A percentile compares a stretch with the other conserved stretches of the same genome.
Evolutionary conservation across 2,888 invertebrate species (phyloP).

Genomic region (Boloria euphrosyne): DNA sequence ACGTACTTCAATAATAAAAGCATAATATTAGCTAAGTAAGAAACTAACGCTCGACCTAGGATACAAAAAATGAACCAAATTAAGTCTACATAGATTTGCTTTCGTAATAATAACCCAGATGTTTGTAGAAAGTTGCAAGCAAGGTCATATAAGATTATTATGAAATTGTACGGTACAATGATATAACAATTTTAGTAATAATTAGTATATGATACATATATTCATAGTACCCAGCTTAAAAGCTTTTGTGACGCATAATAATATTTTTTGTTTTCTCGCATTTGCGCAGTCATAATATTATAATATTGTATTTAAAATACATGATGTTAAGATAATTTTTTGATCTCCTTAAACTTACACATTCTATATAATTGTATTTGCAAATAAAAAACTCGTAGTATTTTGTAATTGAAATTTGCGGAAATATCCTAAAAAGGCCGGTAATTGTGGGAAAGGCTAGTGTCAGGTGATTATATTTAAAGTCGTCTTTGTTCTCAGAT

Average conservation of each 20-base stretch:
- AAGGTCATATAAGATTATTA: slow-evolving; percentile 45
- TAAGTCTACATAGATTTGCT: slow-evolving; percentile 34
- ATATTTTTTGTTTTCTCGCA: too few species aligned
- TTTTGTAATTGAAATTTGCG: slow-evolving; percentile 22
- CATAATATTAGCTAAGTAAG: slow-evolving; percentile 5
- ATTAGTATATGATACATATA: background rate
- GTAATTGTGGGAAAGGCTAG: slow-evolving; percentile 22
- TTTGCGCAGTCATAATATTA: too few species aligned
- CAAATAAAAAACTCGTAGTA: background rate
- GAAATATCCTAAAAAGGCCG: slow-evolving; percentile 24
- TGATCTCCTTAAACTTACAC: too few species aligned
- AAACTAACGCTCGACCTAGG: slow-evolving; percentile 19
- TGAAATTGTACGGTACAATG: slow-evolving; percentile 21
- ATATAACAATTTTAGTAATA: slow-evolving; percentile 7
- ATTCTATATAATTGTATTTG: background rate
- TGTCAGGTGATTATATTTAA: slow-evolving; percentile 14
- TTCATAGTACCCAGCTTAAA: background rate
- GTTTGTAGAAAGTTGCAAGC: slow-evolving; percentile 51
- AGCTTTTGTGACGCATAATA: too few species aligned
- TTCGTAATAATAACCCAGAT: slow-evolving; percentile 52
- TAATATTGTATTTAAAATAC: too few species aligned
- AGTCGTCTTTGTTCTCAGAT: slow-evolving; percentile 23
- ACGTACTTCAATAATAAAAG: background rate
- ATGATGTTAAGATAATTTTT: too few species aligned
- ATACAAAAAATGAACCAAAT: slow-evolving; percentile 38